Percentiles rank a stretch among this genome's conserved stretches.
Evolutionary conservation across 2,888 invertebrate species (phyloP).

Genomic region (Drosophila paramelanica): DNA sequence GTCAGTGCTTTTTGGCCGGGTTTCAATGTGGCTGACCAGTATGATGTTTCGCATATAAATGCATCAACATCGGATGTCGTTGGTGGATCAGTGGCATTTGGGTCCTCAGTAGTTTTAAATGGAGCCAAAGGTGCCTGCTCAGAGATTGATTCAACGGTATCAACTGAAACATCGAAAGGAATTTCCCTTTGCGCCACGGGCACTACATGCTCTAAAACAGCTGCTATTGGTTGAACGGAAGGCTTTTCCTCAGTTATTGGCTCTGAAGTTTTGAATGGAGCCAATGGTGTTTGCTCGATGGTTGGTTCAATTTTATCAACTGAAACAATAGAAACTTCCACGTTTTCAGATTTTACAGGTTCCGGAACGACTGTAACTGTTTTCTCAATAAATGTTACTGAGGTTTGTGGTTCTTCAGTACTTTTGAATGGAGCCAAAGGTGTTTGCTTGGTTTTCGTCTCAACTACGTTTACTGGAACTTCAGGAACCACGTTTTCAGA

Average conservation of each 20-base stretch:
- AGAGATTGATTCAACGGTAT: not conserved
- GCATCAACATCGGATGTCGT: slow-evolving; percentile 34
- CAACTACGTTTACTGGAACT: not conserved
- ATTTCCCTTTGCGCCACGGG: not conserved
- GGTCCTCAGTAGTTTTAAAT: slow-evolving; percentile 14
- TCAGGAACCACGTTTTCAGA: not conserved
- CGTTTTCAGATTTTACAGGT: not conserved
- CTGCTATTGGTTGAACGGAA: not conserved
- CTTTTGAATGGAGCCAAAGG: slow-evolving; percentile 28
- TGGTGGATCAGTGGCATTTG: not conserved
- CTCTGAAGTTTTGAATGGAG: slow-evolving; percentile 59
- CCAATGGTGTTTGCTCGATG: slow-evolving; percentile 19
- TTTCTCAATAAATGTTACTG: not conserved
- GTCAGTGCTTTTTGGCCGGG: slow-evolving; percentile 46
- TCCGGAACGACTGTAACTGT: not conserved
- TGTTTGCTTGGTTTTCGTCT: slow-evolving; percentile 2
- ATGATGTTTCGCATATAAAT: slow-evolving; percentile 77
- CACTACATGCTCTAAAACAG: slow-evolving; percentile 3
- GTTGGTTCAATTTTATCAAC: not conserved
- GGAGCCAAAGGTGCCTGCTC: slow-evolving; percentile 32
- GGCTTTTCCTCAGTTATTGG: not conserved
- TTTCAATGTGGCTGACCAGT: slow-evolving; percentile 80
- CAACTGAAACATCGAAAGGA: not conserved
- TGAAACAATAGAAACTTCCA: not conserved
- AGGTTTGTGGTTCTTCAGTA: not conserved